Percentiles rank a stretch among this genome's conserved stretches.
Conservation (phyloP, 2,888 invertebrate genomes). For the Schrankia costaestrigalis region DNA sequence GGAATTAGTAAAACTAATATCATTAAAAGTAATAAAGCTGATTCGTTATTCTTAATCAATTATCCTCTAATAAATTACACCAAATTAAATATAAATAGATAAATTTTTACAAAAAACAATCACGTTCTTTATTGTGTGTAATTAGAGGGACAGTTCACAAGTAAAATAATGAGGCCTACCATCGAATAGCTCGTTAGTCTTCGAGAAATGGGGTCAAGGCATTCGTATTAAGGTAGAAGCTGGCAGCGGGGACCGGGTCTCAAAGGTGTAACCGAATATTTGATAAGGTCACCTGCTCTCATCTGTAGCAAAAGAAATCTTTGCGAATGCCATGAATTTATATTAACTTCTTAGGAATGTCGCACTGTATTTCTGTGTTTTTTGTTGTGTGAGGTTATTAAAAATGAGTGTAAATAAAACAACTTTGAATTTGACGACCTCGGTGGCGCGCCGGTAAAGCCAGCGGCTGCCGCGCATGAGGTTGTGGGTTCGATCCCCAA, state of each 20-base stretch:
- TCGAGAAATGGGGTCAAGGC: constrained; percentile 49
- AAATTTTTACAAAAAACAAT: constrained; percentile 46
- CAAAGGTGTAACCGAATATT: constrained; percentile 25
- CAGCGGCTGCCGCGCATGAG: too few relatives aligned
- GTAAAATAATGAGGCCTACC: constrained; percentile 52
- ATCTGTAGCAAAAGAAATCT: too few relatives aligned
- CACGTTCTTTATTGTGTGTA: constrained; percentile 47
- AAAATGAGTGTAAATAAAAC: too few relatives aligned
- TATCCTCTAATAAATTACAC: constrained; percentile 5
- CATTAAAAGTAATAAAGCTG: background rate
- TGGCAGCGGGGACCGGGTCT: constrained; percentile 23
- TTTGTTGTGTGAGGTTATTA: too few relatives aligned
- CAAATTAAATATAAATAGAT: constrained; percentile 20
- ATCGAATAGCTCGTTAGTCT: constrained; percentile 59
- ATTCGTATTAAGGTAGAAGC: constrained; percentile 31
- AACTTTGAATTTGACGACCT: too few relatives aligned
- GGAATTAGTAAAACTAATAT: too few relatives aligned
- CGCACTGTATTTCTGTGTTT: too few relatives aligned
- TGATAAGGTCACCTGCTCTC: constrained; percentile 18
- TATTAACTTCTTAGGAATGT: too few relatives aligned
- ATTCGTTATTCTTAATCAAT: constrained; percentile 14
- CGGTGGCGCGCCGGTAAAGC: too few relatives aligned
- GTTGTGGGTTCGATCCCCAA: too few relatives aligned
- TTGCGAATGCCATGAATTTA: too few relatives aligned
- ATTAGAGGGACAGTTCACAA: constrained; percentile 53